A percentile compares a stretch with the other conserved stretches of the same genome.
These are phyloP conservation scores for Zeuzera pyrina DNA, from an alignment of 2,888 invertebrate genomes.

Conservation along the genomic window DNA sequence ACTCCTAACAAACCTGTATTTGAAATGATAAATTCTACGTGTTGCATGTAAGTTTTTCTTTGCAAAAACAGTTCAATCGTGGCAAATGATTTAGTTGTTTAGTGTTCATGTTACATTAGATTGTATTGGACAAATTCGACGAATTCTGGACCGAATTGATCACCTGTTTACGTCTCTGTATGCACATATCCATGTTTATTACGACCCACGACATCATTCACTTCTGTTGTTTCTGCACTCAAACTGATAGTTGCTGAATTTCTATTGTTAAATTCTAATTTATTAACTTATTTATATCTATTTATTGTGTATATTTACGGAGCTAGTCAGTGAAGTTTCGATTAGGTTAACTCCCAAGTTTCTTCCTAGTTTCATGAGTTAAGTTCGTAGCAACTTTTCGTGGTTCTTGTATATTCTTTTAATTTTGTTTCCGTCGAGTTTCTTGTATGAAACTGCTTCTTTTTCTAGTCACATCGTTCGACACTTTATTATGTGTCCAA, in stretches of 20 bases:
- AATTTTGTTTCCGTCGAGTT: conserved; percentile 40
- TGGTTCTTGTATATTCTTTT: conserved; percentile 34
- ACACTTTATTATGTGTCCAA: conserved; percentile 34
- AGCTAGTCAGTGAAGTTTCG: conserved; percentile 63
- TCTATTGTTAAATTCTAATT: conserved; percentile 35
- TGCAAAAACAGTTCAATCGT: conserved; percentile 35
- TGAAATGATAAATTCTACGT: too few relatives aligned
- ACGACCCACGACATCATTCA: conserved; percentile 34
- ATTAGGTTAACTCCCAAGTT: conserved; percentile 49
- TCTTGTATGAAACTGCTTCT: conserved; percentile 26
- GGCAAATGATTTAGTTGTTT: conserved; percentile 62
- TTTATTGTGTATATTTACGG: conserved; percentile 39
- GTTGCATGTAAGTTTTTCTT: too few relatives aligned
- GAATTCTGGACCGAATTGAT: conserved; percentile 38
- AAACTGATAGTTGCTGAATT: conserved; percentile 3
- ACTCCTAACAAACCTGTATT: too few relatives aligned
- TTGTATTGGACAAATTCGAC: conserved; percentile 52
- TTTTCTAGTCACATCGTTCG: conserved; percentile 54
- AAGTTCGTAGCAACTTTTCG: conserved; percentile 31
- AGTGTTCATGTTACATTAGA: conserved; percentile 71
- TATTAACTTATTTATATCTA: conserved; percentile 40
- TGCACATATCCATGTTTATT: conserved; percentile 47
- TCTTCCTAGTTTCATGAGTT: conserved; percentile 32
- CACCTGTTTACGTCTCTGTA: conserved; percentile 50
- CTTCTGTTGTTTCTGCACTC: conserved; percentile 19